A percentile compares a stretch with the other conserved stretches of the same genome.
Conservation (phyloP, 2,888 invertebrate genomes). For the Phymatocera aterrima region DNA sequence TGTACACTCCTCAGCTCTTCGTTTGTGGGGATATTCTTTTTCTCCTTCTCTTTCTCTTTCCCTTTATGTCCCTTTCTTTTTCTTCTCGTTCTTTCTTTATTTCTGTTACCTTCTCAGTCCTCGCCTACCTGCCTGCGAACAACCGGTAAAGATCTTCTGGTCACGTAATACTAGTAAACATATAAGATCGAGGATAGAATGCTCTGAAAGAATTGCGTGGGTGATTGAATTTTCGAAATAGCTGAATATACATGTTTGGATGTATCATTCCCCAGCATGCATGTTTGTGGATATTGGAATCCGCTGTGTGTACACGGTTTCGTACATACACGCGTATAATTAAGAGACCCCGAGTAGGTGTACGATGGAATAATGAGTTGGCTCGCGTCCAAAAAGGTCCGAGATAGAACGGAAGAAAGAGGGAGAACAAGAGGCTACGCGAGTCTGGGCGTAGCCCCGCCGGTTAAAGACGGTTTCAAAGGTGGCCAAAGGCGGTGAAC, state of each 20-base stretch:
- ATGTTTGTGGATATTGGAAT: too few species aligned
- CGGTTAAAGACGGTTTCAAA: conserved; percentile 60
- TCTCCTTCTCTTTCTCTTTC: conserved; percentile 48
- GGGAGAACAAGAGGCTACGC: neutral
- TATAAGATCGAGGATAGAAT: neutral
- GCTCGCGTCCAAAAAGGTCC: conserved; percentile 63
- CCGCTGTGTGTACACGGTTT: too few species aligned
- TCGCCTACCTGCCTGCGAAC: conserved; percentile 49
- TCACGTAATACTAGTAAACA: conserved; percentile 13
- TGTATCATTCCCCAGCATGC: too few species aligned
- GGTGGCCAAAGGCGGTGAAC: conserved; percentile 65
- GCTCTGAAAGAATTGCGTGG: neutral
- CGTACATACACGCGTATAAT: neutral
- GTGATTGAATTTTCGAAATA: conserved; percentile 3
- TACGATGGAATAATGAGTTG: conserved; percentile 65
- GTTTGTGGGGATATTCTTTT: conserved; percentile 54
- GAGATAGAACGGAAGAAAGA: neutral
- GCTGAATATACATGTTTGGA: too few species aligned
- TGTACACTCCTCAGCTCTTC: neutral
- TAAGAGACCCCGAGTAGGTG: conserved; percentile 1
- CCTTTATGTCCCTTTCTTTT: conserved; percentile 55
- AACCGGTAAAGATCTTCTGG: conserved; percentile 25
- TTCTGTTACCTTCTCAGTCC: conserved; percentile 28
- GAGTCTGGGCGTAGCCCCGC: conserved; percentile 72
- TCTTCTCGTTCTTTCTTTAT: conserved; percentile 48